Conservation (phyloP, 2,888 invertebrate genomes). For the Boloria euphrosyne region DNA sequence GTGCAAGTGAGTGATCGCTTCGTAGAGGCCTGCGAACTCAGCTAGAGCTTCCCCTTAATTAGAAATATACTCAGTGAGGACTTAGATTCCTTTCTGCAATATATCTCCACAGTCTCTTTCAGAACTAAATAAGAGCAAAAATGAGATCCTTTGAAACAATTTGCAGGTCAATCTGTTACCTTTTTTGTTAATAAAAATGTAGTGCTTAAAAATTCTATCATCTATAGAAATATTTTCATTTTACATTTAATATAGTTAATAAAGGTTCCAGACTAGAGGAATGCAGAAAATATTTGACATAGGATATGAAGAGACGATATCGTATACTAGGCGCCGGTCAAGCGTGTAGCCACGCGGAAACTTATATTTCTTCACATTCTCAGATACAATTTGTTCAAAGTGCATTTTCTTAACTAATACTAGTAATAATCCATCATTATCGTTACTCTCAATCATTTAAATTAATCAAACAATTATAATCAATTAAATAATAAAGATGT, state of each 20-base stretch:
- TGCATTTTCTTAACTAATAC: neutral
- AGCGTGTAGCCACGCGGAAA: slow-evolving; percentile 22
- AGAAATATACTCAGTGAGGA: slow-evolving; percentile 65
- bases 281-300: slow-evolving; percentile 20
- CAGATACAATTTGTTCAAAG: neutral
- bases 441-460: no score
- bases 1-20: slow-evolving; percentile 82
- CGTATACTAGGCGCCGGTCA: slow-evolving; percentile 18
- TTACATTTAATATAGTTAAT: no score
- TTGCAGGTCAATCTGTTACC: no score
- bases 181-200: no score
- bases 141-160: neutral
- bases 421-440: no score
- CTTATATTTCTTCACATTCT: neutral
- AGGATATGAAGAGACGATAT: slow-evolving; percentile 18
- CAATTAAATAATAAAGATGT: no score
- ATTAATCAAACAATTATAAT: no score
- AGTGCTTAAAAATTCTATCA: no score
- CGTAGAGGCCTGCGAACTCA: slow-evolving; percentile 71
- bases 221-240: no score
- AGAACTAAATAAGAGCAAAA: slow-evolving; percentile 2
- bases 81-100: slow-evolving; percentile 57
- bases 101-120: slow-evolving; percentile 8
- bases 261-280: slow-evolving; percentile 9
- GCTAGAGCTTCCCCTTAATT: slow-evolving; percentile 72